Evolutionary conservation across 37 sponge, comb jelly and placozoan species (phyloP), one percentile per base, ranked within the genome.

Genomic region (Amphimedon queenslandica): DNA sequence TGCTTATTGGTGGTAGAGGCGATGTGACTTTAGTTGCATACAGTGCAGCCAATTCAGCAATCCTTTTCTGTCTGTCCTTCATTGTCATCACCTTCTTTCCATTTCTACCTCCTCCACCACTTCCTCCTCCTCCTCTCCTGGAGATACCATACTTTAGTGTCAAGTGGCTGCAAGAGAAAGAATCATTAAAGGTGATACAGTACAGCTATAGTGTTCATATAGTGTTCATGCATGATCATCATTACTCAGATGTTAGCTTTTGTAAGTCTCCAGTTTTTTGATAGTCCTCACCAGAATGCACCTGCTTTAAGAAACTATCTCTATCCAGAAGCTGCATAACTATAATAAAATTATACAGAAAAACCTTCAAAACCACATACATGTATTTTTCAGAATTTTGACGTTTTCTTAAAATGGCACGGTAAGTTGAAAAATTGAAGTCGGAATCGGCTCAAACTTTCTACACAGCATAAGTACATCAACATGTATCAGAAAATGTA

Each of bases 81-180:
- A 3, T 42, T 4, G 47, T 47, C 8, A 18, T 10, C 23, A 66
- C 32, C 34, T 25, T 35, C 25, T 29, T 53, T 16, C n/a, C n/a
- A n/a, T n/a, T n/a, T n/a, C n/a, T n/a, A n/a, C n/a, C n/a, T n/a
- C n/a, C n/a, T n/a, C n/a, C n/a, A n/a, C n/a, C n/a, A n/a, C n/a
- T n/a, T n/a, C n/a, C n/a, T n/a, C 34, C 24, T 10, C 8, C 37
- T 32, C 21, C n/a, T 67, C 11, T 65, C 68, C 13, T 47, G 8
- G 53, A 47, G 13, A 47, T 47, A 23, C 83, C 83, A 60, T 76
- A 75, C 56, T 70, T 75, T 39, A 83, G 55, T 39, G 39, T 0
- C 3, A 35, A 43, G 36, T 83, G 77, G 40, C 83, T 83, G 56
- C 0, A 69, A 39, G 35, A 34, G 40, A 0, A 29, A 36, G n/a